A percentile compares a stretch with the other conserved stretches of the same genome.
Evolutionary conservation across 1,140 invertebrate species (phyloP).

Genomic region (Caerostris extrusa): DNA sequence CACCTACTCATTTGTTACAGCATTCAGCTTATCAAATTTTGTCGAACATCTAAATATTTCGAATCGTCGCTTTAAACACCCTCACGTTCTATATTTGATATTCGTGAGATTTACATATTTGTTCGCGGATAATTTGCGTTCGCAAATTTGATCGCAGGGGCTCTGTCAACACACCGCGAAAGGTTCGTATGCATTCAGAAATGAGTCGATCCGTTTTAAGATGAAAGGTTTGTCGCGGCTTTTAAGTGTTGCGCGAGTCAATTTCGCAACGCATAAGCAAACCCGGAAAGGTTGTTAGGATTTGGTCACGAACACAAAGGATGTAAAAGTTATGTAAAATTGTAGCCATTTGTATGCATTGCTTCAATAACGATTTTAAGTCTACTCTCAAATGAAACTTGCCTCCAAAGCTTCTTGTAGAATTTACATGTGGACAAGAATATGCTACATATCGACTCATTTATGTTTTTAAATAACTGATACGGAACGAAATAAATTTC

Average conservation of each 20-base stretch:
- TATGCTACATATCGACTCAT: too few relatives aligned
- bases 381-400: too few relatives aligned
- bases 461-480: too few relatives aligned
- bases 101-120: constrained; percentile 74
- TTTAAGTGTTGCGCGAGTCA: constrained; percentile 36
- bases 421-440: too few relatives aligned
- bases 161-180: constrained; percentile 69
- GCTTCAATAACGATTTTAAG: too few relatives aligned
- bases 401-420: too few relatives aligned
- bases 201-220: constrained; percentile 47
- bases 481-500: too few relatives aligned
- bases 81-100: constrained; percentile 64
- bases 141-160: constrained; percentile 70
- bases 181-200: constrained; percentile 63
- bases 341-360: not conserved
- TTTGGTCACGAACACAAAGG: not conserved
- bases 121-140: constrained; percentile 75
- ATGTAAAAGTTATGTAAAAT: constrained; percentile 3
- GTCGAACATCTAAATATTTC: constrained; percentile 54
- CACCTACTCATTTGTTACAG: constrained; percentile 52
- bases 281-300: not conserved
- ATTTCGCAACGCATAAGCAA: not conserved
- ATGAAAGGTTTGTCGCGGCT: constrained; percentile 60
- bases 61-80: constrained; percentile 70
- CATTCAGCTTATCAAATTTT: constrained; percentile 50